These are phyloP conservation scores for Momotus momota DNA, from an alignment of 2,797 vertebrate species.

Conservation along the genomic window DNA sequence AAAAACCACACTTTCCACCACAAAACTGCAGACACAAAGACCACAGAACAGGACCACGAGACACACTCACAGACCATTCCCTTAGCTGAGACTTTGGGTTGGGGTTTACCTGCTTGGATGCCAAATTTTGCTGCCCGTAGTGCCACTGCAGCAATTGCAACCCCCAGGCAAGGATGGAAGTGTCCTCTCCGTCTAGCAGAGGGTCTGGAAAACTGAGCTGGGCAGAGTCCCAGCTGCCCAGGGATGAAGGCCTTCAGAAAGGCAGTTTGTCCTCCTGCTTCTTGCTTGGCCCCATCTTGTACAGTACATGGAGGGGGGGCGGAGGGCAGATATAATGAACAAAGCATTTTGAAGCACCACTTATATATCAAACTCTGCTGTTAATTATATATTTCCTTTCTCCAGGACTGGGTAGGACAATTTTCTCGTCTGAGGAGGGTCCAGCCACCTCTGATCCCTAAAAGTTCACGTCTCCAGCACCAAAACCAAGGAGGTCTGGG, in stretches of 20 bases:
- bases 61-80: rapidly evolving
- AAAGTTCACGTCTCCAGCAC: not conserved
- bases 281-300: not conserved
- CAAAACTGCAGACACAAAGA: not conserved
- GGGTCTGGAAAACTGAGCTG: not conserved
- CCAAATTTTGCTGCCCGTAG: not conserved
- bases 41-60: not conserved
- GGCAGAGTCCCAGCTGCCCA: not conserved
- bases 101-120: not conserved
- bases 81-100: not conserved
- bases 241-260: not conserved
- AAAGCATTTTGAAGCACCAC: not conserved
- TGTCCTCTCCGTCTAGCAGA: not conserved
- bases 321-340: not conserved
- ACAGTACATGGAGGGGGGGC: rapidly evolving
- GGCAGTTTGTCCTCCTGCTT: not conserved
- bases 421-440: not conserved
- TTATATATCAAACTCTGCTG: too few relatives aligned
- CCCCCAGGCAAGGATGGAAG: not conserved
- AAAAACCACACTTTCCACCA: not conserved
- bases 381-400: not conserved
- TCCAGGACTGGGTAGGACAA: not conserved
- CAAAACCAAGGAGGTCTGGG: rapidly evolving
- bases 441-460: not conserved
- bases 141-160: not conserved